phyloP scores from a whole-genome alignment of 92 coral and sea anemone genomes.

The Phenganax subtilis region DNA sequence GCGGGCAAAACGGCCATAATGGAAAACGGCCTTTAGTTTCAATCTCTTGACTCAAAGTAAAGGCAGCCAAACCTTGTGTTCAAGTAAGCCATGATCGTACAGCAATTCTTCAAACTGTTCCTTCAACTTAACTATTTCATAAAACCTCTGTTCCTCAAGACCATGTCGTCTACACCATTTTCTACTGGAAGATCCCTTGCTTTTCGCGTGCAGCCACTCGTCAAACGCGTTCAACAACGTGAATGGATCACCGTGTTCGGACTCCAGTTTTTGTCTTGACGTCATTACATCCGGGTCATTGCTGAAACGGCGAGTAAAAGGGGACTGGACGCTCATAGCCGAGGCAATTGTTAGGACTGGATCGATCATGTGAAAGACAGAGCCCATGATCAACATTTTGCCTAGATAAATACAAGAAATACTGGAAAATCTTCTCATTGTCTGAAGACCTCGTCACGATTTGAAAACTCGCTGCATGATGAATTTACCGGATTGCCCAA shows the following conservation, averaged over 20 bases:
- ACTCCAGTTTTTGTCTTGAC: constrained; percentile 71
- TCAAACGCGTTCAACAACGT: constrained; percentile 89
- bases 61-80: constrained; percentile 52
- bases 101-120: constrained; percentile 82
- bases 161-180: constrained; percentile 94
- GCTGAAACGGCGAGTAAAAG: constrained; percentile 86
- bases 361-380: constrained; percentile 91
- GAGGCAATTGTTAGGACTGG: constrained; percentile 93
- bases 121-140: constrained; percentile 88
- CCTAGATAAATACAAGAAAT: neutral
- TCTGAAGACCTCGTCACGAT: too few species aligned
- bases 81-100: constrained; percentile 66
- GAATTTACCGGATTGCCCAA: too few species aligned
- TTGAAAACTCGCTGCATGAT: too few species aligned
- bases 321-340: constrained; percentile 99
- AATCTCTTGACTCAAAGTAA: neutral
- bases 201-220: constrained; percentile 89
- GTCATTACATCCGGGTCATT: constrained; percentile 94
- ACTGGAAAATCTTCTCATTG: too few species aligned
- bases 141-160: constrained; percentile 91
- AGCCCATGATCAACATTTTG: constrained; percentile 94
- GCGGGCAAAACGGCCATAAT: too few species aligned
- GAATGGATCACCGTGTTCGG: constrained; percentile 99
- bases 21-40: too few species aligned
- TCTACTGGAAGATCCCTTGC: constrained; percentile 68